Evolutionary conservation across 64 coral and sea anemone genomes (phyloP).

Genomic region (Montipora efflorescens): DNA sequence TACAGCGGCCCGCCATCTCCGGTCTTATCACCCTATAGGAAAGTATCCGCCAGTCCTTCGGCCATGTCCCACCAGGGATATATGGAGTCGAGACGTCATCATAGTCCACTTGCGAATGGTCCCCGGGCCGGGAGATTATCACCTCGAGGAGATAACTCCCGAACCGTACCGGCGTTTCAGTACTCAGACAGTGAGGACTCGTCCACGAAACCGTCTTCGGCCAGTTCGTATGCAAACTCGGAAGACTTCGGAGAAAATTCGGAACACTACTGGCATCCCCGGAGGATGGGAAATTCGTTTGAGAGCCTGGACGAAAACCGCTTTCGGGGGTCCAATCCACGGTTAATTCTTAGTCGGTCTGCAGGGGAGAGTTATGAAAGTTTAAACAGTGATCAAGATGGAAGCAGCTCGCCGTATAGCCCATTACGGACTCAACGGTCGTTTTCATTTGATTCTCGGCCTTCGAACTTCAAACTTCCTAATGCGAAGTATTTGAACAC

Average conservation of each 20-base stretch:
- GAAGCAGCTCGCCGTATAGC: conserved; percentile 65
- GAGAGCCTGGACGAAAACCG: conserved; percentile 65
- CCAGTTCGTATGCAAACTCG: conserved; percentile 82
- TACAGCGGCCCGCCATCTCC: conserved; percentile 51
- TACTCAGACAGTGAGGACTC: conserved; percentile 97
- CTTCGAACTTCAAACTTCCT: conserved; percentile 41
- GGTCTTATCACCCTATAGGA: conserved; percentile 49
- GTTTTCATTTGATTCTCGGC: conserved; percentile 61
- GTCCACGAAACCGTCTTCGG: conserved; percentile 84
- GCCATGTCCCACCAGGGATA: conserved; percentile 46
- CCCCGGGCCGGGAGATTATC: conserved; percentile 41
- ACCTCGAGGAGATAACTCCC: conserved; percentile 21
- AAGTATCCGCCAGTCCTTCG: conserved; percentile 67
- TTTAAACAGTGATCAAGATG: conserved; percentile 74
- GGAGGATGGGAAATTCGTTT: conserved; percentile 63
- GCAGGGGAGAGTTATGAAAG: conserved; percentile 83
- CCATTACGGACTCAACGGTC: conserved; percentile 49
- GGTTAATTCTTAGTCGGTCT: conserved; percentile 26
- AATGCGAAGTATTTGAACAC: conserved; percentile 79
- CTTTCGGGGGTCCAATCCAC: conserved; percentile 51
- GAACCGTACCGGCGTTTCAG: conserved; percentile 74
- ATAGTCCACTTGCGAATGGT: conserved; percentile 52
- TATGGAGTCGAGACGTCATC: conserved; percentile 19
- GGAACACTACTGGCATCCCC: conserved; percentile 59
- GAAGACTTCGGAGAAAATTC: conserved; percentile 81